phyloP scores from a whole-genome alignment of 2,113 vertebrate genomes.

The Oryzias curvinotus region DNA sequence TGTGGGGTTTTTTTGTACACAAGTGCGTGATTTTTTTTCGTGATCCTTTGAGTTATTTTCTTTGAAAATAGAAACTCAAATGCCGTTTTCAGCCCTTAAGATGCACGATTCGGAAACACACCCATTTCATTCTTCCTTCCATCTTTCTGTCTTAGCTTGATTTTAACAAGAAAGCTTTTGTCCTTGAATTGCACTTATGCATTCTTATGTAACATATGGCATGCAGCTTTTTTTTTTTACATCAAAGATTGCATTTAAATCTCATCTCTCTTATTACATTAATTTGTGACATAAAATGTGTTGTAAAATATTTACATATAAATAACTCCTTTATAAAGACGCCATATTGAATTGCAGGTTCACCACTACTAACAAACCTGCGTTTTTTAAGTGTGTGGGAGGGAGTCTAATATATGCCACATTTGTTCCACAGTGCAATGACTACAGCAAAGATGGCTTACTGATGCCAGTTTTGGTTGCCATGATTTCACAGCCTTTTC shows the following conservation, averaged over 20 bases:
- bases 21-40: conserved; percentile 14
- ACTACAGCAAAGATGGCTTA: conserved; percentile 61
- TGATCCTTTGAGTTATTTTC: conserved; percentile 36
- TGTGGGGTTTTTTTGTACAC: conserved; percentile 6
- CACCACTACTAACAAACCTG: conserved; percentile 16
- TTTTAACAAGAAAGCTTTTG: conserved; percentile 55
- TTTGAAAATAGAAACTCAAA: conserved; percentile 53
- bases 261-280: background rate
- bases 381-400: conserved; percentile 12
- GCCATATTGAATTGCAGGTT: too few species aligned
- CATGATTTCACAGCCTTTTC: conserved; percentile 60
- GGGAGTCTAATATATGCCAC: conserved; percentile 12
- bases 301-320: background rate
- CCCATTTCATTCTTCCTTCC: conserved; percentile 46
- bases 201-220: conserved; percentile 42
- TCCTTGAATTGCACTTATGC: conserved; percentile 58
- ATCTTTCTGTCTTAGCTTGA: conserved; percentile 45
- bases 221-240: conserved; percentile 9
- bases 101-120: conserved; percentile 49
- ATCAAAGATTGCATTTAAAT: background rate
- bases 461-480: conserved; percentile 58
- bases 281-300: background rate
- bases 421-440: conserved; percentile 43
- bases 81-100: conserved; percentile 37
- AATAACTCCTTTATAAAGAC: background rate